Evolutionary conservation across 53 echinoderm and acorn worm genomes (phyloP).

Genomic region (Echinometra lucunter): DNA sequence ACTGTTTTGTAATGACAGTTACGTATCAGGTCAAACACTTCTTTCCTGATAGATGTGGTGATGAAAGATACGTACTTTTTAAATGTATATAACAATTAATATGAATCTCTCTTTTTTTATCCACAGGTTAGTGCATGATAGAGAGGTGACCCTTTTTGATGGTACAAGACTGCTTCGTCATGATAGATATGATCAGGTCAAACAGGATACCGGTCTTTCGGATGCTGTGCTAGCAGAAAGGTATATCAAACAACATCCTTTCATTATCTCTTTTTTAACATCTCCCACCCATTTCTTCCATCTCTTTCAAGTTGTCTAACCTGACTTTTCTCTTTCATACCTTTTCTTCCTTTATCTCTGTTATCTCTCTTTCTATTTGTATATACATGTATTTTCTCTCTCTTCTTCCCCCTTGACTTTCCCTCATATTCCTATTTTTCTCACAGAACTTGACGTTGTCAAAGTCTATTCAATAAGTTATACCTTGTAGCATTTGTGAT

Average conservation of each 20-base stretch:
- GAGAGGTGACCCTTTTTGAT: conserved; percentile 96
- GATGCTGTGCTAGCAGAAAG: conserved; percentile 84
- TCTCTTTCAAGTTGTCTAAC: neutral
- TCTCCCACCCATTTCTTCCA: neutral
- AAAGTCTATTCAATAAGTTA: too few relatives aligned
- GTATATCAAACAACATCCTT: conserved; percentile 55
- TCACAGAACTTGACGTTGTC: too few relatives aligned
- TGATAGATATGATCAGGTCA: conserved; percentile 88
- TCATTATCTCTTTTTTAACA: neutral
- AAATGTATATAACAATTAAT: neutral
- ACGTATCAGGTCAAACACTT: too few relatives aligned
- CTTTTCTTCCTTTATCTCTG: too few relatives aligned
- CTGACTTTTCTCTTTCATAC: neutral
- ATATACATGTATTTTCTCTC: too few relatives aligned
- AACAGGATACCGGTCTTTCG: conserved; percentile 79
- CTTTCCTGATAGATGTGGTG: too few relatives aligned
- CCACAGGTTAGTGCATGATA: conserved; percentile 90
- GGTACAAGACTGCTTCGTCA: conserved; percentile 87
- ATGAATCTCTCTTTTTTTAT: neutral
- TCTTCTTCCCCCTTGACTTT: too few relatives aligned
- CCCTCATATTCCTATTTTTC: too few relatives aligned
- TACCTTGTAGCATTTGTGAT: too few relatives aligned
- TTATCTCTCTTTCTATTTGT: too few relatives aligned
- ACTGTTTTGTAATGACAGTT: too few relatives aligned
- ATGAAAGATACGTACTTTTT: too few relatives aligned